Evolutionary conservation across 2,797 vertebrate genomes (phyloP), one percentile per base, ranked within the genome.

Genomic region (Liparis tanakae): DNA sequence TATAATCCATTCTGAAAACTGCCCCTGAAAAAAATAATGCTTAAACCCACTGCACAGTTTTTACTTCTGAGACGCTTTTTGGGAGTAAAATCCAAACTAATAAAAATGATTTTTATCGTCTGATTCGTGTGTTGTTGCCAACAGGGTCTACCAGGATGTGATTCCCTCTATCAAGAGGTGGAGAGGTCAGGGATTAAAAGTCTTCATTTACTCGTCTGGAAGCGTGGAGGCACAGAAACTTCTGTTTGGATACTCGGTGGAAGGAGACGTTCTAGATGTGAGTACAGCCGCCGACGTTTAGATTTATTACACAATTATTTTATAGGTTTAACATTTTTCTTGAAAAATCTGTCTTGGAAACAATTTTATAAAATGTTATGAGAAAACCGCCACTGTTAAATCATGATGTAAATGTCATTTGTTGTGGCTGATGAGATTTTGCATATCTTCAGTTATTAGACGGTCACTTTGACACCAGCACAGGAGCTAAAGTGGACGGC

Each of bases 151-250:
- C 20, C 94, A 95, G 81, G 98, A 99, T 0, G 98, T 99, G 9
- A 94, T 95, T 71, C 97, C 97, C n/a, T 95, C 96, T 54, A 94
- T 99, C 80, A 94, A 84, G 78, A 94, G 93, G 62, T 99, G 98
- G 98, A 93, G 95, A 83, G 94, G 89, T 79, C 93, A 94, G 0
- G 96, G 96, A 30, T 90, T 97, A 63, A 98, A 97, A 85, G 91
- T 99, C 25, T 98, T 95, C 71, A 94, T 99, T 85, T 99, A 99
- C 91, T 99, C 98, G 3, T 99, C 97, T 5, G 98, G 98, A 65
- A 99, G 98, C 2, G 90, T 99, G 7, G 98, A 99, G 87, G 97
- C 98, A 5, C 98, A 99, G 91, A 99, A 98, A 69, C 95, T 99
- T 22, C 89, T 99, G 67, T 99, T 99, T 1, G 94, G 95, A 61